Evolutionary conservation across 2,113 vertebrate species (phyloP).

Genomic region (Carettochelys insculpta): DNA sequence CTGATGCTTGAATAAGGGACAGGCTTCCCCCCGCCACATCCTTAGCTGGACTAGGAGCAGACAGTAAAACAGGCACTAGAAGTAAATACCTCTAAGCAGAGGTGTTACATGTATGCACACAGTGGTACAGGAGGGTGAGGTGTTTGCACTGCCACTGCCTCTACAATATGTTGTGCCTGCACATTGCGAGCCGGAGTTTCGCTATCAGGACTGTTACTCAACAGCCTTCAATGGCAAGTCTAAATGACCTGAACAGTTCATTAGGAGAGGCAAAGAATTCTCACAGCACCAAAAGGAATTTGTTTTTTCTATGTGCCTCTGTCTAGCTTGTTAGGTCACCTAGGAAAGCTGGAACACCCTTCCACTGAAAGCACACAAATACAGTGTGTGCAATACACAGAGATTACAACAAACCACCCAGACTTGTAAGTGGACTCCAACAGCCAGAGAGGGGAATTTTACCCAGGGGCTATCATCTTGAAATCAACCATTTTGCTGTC

Average conservation of each 20-base stretch:
- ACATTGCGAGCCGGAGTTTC: neutral
- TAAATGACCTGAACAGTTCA: neutral
- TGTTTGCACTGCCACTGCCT: neutral
- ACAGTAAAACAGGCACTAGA: neutral
- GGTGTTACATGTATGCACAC: neutral
- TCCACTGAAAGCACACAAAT: neutral
- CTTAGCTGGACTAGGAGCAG: neutral
- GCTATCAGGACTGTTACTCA: neutral
- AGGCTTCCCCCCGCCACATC: neutral
- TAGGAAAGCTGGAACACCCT: neutral
- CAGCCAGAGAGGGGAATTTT: neutral
- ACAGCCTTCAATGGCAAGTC: neutral
- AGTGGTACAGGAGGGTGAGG: neutral
- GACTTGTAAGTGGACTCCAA: neutral
- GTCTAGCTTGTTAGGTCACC: neutral
- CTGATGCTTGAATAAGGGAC: neutral
- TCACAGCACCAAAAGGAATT: neutral
- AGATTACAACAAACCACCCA: neutral
- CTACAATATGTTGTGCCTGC: neutral
- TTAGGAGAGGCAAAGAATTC: neutral
- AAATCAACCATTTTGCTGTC: neutral
- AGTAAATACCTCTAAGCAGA: neutral
- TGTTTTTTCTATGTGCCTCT: neutral
- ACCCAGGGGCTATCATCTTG: neutral
- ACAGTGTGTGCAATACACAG: too few relatives aligned